Base-by-base conservation (phyloP, 2,113 vertebrate species). In the Plectropomus leopardus region DNA sequence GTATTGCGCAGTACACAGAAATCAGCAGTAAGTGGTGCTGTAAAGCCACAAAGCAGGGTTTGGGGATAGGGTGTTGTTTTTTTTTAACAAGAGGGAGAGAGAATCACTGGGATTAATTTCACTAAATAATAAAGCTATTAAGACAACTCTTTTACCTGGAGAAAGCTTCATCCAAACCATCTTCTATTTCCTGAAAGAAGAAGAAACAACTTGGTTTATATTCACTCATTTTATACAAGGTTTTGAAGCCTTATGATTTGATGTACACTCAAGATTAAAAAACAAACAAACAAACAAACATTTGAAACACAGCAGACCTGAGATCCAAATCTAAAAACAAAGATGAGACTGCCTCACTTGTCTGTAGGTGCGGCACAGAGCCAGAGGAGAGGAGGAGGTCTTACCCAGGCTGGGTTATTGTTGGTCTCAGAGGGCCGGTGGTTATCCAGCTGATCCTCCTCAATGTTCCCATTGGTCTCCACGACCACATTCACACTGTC, bases 101-200 rank as follows among this genome's bases (percentile, higher is more conserved):
- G 23, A 82, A 86, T 81, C 44, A 59, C 4, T 1, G 1, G 0
- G 21, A 57, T 67, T 58, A 0, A 75, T 76, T 72, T 71, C 0
- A 72, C 13, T 28, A 17, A 7, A 32, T 19, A 15, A 21, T 23
- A 16, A 8, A 69, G 51, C 7, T 15, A 16, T 4, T 4, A 6
- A 42, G 26, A 40, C 7, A 55, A 36, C 54, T 80, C 65, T 64
- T 94, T 91, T 95, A 99, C 98, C 97, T 99, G 73, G 97, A 97
- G 87, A 99, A 99, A 0, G 98, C 97, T 92, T 98, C 97, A 83
- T 99, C 97, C 79, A 99, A 95, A 55, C 92, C 96, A 7, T 98
- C 97, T 51, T 97, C 96, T 77, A 95, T 93, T 88, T 96, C 96
- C 97, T 99, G 82, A 87, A 85, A 86, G 55, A 85, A 60, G 71